Percentiles rank a stretch among this genome's conserved stretches.
Conservation (phyloP, 2,797 vertebrate genomes). For the Enteromius mattozi region DNA sequence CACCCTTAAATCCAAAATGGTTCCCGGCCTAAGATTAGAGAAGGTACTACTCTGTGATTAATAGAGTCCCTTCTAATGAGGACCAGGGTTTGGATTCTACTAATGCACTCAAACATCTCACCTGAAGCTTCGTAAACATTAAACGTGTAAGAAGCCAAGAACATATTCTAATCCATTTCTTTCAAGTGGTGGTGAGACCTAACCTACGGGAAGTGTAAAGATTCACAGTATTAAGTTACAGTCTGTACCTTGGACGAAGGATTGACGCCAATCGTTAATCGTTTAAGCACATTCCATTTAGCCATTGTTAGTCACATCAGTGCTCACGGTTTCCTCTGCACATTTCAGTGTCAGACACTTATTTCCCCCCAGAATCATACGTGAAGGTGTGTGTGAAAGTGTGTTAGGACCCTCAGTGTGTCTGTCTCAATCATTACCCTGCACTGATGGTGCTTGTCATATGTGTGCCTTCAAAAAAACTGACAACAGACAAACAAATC, state of each 20-base stretch:
- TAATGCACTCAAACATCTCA: conserved; percentile 29
- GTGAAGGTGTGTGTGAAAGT: not conserved
- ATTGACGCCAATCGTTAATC: conserved; percentile 8
- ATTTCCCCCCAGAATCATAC: conserved; percentile 6
- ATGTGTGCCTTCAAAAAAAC: conserved; percentile 66
- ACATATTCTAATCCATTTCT: conserved; percentile 18
- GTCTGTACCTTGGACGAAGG: conserved; percentile 45
- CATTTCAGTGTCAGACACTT: not conserved
- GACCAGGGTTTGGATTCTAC: conserved; percentile 67
- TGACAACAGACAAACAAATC: conserved; percentile 69
- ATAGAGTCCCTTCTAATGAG: conserved; percentile 61
- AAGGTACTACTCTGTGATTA: conserved; percentile 63
- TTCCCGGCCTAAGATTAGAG: conserved; percentile 83
- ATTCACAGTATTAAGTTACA: conserved; percentile 57
- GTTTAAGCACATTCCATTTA: conserved; percentile 23
- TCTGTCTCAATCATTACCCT: conserved; percentile 19
- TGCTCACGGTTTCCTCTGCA: conserved; percentile 20
- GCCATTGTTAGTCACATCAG: conserved; percentile 49
- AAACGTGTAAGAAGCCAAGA: not conserved
- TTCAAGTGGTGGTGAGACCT: conserved; percentile 8
- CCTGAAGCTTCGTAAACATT: not conserved
- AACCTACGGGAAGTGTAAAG: conserved; percentile 39
- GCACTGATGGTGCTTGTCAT: conserved; percentile 10
- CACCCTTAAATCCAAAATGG: conserved; percentile 49
- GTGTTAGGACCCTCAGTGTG: conserved; percentile 13